These are phyloP conservation scores for Poeciliopsis paucimaculata DNA, from an alignment of 2,797 vertebrate species.

Conservation along the genomic window DNA sequence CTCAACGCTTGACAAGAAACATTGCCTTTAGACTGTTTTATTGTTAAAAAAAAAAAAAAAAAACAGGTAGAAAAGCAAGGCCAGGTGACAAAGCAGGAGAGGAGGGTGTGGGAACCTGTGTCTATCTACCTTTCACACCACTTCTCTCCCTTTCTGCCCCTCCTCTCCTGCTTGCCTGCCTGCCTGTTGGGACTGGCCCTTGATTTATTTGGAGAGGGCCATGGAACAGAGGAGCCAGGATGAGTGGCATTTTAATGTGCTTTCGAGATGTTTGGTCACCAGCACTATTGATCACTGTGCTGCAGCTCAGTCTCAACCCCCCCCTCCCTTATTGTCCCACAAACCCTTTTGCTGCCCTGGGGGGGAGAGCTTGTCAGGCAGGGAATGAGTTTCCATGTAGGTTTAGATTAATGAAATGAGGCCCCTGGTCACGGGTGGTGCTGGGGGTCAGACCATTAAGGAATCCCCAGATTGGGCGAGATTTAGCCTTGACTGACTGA, in stretches of 20 bases:
- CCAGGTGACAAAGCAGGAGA: slow-evolving; percentile 4
- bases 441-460: slow-evolving; percentile 81
- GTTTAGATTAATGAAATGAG: slow-evolving; percentile 84
- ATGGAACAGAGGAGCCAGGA: slow-evolving; percentile 70
- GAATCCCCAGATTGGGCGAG: slow-evolving; percentile 74
- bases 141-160: slow-evolving; percentile 21
- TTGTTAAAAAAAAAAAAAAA: slow-evolving; percentile 33
- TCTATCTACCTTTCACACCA: slow-evolving; percentile 54
- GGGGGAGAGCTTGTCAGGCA: slow-evolving; percentile 76
- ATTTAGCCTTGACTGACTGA: slow-evolving; percentile 74
- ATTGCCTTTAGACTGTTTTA: slow-evolving; percentile 35
- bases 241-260: slow-evolving; percentile 88
- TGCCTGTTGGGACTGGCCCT: slow-evolving; percentile 74
- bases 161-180: slow-evolving; percentile 62
- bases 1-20: slow-evolving; percentile 18
- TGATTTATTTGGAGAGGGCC: slow-evolving; percentile 84
- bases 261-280: slow-evolving; percentile 86
- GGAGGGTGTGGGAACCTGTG: slow-evolving; percentile 13
- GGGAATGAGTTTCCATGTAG: slow-evolving; percentile 82
- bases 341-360: slow-evolving; percentile 60
- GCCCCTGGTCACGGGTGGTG: slow-evolving; percentile 67
- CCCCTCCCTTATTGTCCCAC: slow-evolving; percentile 56
- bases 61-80: slow-evolving; percentile 35
- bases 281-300: slow-evolving; percentile 84
- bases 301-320: slow-evolving; percentile 29